Evolutionary conservation across 2,797 vertebrate species (phyloP).

Genomic region (Sebastes wilsoni): DNA sequence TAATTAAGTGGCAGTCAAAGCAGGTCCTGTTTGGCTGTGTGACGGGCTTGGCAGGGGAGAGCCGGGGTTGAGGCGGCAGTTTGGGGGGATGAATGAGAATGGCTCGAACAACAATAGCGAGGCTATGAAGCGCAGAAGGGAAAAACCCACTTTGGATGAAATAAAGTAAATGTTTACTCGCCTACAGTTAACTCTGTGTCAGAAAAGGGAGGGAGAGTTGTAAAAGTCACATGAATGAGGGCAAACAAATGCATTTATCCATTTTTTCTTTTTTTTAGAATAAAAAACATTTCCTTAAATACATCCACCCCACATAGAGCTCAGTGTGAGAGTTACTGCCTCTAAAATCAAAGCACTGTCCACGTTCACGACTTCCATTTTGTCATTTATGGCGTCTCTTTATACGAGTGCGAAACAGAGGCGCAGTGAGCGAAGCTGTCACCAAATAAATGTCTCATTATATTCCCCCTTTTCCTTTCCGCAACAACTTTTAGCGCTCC

Average conservation of each 20-base stretch:
- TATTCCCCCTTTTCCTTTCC: conserved; percentile 42
- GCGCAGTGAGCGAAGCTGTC: conserved; percentile 62
- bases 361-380: conserved; percentile 47
- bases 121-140: conserved; percentile 76
- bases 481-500: conserved; percentile 44
- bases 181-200: conserved; percentile 29
- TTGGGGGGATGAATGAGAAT: conserved; percentile 85
- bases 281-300: background rate
- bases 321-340: conserved; percentile 18
- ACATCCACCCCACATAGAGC: too few relatives aligned
- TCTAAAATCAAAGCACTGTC: conserved; percentile 45
- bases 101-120: conserved; percentile 77
- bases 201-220: conserved; percentile 28
- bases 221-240: conserved; percentile 21
- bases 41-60: conserved; percentile 82
- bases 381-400: conserved; percentile 53
- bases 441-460: conserved; percentile 74
- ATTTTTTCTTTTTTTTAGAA: background rate
- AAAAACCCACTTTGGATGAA: conserved; percentile 62
- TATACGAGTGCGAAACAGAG: conserved; percentile 55
- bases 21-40: conserved; percentile 89
- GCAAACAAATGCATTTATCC: conserved; percentile 15
- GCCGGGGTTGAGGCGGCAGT: conserved; percentile 64
- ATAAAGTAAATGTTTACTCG: conserved; percentile 75
- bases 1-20: conserved; percentile 95